Conservation (phyloP, 2,888 invertebrate species). For the Caenorhabditis sp. region DNA sequence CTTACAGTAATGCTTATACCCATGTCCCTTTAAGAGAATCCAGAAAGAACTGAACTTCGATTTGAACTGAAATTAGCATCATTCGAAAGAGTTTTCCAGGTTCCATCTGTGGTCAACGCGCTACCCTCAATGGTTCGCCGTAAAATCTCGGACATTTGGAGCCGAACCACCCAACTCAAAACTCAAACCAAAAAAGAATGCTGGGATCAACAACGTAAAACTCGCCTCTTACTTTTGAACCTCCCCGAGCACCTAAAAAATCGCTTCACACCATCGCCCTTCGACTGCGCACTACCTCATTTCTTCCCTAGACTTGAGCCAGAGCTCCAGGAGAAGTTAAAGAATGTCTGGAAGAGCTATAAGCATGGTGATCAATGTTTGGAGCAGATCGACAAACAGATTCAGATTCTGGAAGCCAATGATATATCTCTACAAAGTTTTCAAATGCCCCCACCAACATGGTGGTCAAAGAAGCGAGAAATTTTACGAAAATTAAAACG, state of each 20-base stretch:
- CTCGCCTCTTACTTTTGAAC: background rate
- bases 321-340: background rate
- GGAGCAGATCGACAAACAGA: conserved; percentile 42
- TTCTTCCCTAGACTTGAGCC: background rate
- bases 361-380: conserved; percentile 4
- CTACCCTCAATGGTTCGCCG: background rate
- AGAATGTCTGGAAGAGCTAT: background rate
- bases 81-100: background rate
- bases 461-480: conserved; percentile 40
- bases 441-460: conserved; percentile 46
- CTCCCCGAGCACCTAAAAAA: background rate
- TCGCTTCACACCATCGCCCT: background rate
- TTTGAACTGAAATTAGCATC: no score
- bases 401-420: conserved; percentile 40
- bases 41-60: no score
- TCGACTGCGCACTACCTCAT: background rate
- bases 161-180: background rate
- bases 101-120: background rate
- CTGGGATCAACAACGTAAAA: background rate
- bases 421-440: conserved; percentile 29
- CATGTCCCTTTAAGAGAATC: no score
- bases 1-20: no score
- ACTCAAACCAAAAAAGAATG: background rate
- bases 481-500: conserved; percentile 40
- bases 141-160: background rate